These are phyloP conservation scores for Zaprionus gabonicus DNA, from an alignment of 1,140 invertebrate genomes.

Conservation along the genomic window DNA sequence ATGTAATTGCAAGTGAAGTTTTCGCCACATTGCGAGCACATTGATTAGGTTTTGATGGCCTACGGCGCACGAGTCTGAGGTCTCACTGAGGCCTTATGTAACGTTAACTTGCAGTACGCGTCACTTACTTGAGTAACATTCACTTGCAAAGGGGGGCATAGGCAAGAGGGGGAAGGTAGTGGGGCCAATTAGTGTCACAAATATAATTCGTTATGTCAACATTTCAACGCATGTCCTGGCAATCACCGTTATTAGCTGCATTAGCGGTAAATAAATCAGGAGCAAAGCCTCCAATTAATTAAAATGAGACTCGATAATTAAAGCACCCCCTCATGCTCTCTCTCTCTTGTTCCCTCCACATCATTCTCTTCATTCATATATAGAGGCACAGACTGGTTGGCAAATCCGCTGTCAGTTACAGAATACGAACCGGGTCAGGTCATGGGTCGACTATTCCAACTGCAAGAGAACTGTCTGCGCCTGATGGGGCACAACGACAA, in stretches of 20 bases:
- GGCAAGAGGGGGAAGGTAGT: not conserved
- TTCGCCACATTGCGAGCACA: constrained; percentile 15
- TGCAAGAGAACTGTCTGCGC: constrained; percentile 62
- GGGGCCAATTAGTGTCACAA: constrained; percentile 48
- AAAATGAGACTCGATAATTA: constrained; percentile 37
- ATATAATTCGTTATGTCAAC: constrained; percentile 64
- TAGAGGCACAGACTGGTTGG: not conserved
- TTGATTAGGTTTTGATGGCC: constrained; percentile 49
- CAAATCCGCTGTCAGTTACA: constrained; percentile 16
- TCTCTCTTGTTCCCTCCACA: not conserved
- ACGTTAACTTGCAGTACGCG: constrained; percentile 16
- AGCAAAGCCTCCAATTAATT: constrained; percentile 48
- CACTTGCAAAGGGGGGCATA: not conserved
- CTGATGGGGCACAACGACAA: constrained; percentile 57
- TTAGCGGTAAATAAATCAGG: constrained; percentile 29
- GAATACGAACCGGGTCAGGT: not conserved
- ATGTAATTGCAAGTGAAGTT: constrained; percentile 4
- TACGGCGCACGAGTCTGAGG: not conserved
- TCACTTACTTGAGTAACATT: not conserved
- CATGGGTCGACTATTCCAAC: constrained; percentile 56
- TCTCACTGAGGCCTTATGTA: constrained; percentile 2
- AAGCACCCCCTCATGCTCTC: not conserved
- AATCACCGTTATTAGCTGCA: constrained; percentile 61
- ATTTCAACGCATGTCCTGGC: constrained; percentile 36
- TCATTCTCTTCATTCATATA: not conserved